Conservation (phyloP, 2,113 vertebrate species). For the Actinemys pallida region DNA sequence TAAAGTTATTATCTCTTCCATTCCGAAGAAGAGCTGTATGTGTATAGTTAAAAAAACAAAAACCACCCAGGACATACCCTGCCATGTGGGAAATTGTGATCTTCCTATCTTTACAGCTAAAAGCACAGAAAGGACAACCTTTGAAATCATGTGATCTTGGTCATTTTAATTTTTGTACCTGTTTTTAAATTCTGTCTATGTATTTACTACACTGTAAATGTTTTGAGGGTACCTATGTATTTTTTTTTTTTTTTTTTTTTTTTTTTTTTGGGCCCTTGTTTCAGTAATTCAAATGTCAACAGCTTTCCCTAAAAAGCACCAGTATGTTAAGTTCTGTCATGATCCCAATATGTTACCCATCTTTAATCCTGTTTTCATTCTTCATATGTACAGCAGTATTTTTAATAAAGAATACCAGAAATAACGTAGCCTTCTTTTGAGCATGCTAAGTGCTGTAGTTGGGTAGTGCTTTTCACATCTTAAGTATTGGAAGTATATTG, state of each 20-base stretch:
- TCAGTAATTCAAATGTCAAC: slow-evolving; percentile 80
- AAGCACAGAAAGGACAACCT: slow-evolving; percentile 85
- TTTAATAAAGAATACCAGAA: slow-evolving; percentile 99
- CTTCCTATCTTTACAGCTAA: slow-evolving; percentile 78
- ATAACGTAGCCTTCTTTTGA: slow-evolving; percentile 58
- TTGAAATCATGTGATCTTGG: slow-evolving; percentile 76
- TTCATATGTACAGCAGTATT: slow-evolving; percentile 99
- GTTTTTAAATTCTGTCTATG: slow-evolving; percentile 78
- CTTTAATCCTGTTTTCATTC: slow-evolving; percentile 87
- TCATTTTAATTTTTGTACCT: slow-evolving; percentile 78
- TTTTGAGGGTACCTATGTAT: slow-evolving; percentile 79
- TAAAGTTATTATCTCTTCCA: slow-evolving; percentile 68
- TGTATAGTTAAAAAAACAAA: slow-evolving; percentile 61
- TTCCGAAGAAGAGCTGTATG: slow-evolving; percentile 73
- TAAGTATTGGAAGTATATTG: not conserved
- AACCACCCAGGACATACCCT: slow-evolving; percentile 69
- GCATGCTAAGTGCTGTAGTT: slow-evolving; percentile 28
- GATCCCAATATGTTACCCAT: slow-evolving; percentile 82
- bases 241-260: slow-evolving; percentile 73
- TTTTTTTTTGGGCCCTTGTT: slow-evolving; percentile 78
- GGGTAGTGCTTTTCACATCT: not conserved
- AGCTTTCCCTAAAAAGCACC: slow-evolving; percentile 84
- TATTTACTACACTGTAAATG: slow-evolving; percentile 84
- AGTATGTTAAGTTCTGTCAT: slow-evolving; percentile 83
- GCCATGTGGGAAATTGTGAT: slow-evolving; percentile 54